Percentiles rank a stretch among this genome's conserved stretches.
phyloP scores from a whole-genome alignment of 2,888 invertebrate species.

The Cephus rjabovi region DNA sequence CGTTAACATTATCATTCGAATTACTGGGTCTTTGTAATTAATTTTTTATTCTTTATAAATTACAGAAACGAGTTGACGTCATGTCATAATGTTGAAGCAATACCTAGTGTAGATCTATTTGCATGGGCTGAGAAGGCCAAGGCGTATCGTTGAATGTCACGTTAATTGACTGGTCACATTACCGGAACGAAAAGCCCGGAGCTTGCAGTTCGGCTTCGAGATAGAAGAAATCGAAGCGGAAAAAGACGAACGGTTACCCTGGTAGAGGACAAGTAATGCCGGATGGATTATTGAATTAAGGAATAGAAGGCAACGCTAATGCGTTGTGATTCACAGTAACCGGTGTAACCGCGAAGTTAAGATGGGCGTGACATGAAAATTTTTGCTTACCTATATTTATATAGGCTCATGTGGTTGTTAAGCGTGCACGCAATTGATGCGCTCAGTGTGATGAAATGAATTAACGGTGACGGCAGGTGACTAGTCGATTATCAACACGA shows the following conservation, averaged over 20 bases:
- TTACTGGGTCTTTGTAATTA: too few relatives aligned
- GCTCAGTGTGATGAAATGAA: constrained; percentile 9
- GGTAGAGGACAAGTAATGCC: too few relatives aligned
- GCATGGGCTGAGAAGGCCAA: constrained; percentile 59
- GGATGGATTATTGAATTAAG: too few relatives aligned
- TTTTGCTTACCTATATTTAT: too few relatives aligned
- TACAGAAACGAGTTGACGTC: constrained; percentile 70
- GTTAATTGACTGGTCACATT: constrained; percentile 60
- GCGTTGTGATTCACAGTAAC: too few relatives aligned
- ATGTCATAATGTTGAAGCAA: constrained; percentile 66
- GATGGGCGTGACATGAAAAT: too few relatives aligned
- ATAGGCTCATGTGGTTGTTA: background rate
- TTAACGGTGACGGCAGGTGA: constrained; percentile 46
- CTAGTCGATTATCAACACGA: constrained; percentile 50
- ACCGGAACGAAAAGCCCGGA: constrained; percentile 22
- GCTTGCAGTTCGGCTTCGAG: too few relatives aligned
- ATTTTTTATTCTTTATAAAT: constrained; percentile 24
- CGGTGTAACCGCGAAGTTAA: too few relatives aligned
- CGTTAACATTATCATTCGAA: background rate
- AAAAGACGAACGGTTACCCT: constrained; percentile 14
- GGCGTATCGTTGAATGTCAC: constrained; percentile 57
- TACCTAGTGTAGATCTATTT: constrained; percentile 66
- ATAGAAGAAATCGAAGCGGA: constrained; percentile 4
- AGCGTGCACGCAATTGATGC: background rate
- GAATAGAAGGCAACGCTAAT: too few relatives aligned